Conservation (phyloP, 2,888 invertebrate genomes). For the Hypomecis punctinalis region DNA sequence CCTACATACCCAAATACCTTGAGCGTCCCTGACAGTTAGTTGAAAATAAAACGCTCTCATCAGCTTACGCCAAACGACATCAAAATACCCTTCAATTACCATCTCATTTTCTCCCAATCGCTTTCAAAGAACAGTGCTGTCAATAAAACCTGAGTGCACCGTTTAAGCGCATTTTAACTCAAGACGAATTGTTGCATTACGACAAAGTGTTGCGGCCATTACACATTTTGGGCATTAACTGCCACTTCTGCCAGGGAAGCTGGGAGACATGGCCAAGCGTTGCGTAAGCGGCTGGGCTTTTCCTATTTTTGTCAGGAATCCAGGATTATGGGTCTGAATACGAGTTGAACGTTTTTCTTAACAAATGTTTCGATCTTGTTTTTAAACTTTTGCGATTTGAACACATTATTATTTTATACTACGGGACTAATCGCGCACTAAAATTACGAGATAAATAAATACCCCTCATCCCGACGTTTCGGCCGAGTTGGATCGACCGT, state of each 20-base stretch:
- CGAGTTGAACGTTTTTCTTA: background rate
- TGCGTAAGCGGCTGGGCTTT: constrained; percentile 13
- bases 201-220: constrained; percentile 7
- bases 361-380: no score
- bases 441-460: no score
- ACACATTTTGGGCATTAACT: constrained; percentile 18
- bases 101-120: constrained; percentile 2
- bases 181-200: constrained; percentile 14
- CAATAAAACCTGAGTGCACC: constrained; percentile 21
- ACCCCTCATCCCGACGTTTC: no score
- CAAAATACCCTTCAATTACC: background rate
- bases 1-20: no score
- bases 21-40: no score
- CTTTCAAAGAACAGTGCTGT: background rate
- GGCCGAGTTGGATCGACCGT: no score
- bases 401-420: no score
- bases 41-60: background rate
- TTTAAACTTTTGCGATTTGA: no score
- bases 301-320: background rate
- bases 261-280: constrained; percentile 16
- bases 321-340: background rate
- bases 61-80: constrained; percentile 2
- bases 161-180: constrained; percentile 15
- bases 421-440: no score
- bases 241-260: constrained; percentile 15